These are phyloP conservation scores for Spatulosminthurus flaviceps DNA, from an alignment of 2,888 invertebrate species.

Conservation along the genomic window DNA sequence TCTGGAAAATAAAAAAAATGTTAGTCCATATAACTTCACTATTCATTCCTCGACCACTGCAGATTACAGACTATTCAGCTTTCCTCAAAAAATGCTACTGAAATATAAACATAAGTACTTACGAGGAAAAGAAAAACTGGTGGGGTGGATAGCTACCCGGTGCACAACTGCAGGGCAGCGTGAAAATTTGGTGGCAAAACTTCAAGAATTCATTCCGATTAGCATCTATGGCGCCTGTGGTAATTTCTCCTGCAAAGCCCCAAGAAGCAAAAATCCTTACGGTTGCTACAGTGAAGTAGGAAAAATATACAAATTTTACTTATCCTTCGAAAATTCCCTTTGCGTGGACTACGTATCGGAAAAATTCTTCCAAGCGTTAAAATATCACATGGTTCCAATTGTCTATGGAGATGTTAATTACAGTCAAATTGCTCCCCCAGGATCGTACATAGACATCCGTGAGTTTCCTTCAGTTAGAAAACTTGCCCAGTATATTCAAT, in stretches of 20 bases:
- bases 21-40: not conserved
- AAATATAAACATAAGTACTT: not conserved
- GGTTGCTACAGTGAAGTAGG: not conserved
- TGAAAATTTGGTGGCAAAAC: not conserved
- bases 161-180: not conserved
- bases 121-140: slow-evolving; percentile 2
- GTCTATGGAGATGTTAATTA: slow-evolving; percentile 48
- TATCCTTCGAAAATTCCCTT: slow-evolving; percentile 29
- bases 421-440: slow-evolving; percentile 39
- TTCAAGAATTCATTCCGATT: not conserved
- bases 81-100: not conserved
- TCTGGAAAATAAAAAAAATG: not conserved
- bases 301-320: slow-evolving; percentile 15
- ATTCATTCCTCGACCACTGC: not conserved
- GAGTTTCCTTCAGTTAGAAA: slow-evolving; percentile 38
- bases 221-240: not conserved
- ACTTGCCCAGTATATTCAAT: slow-evolving; percentile 49
- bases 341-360: slow-evolving; percentile 26
- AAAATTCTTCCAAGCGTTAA: slow-evolving; percentile 25
- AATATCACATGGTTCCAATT: slow-evolving; percentile 48
- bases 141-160: not conserved
- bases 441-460: slow-evolving; percentile 50
- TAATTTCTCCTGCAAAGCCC: not conserved
- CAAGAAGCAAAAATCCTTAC: not conserved
- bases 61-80: not conserved